These are phyloP conservation scores for Ardeotis arabs DNA, from an alignment of 2,113 vertebrate genomes.

Conservation along the genomic window DNA sequence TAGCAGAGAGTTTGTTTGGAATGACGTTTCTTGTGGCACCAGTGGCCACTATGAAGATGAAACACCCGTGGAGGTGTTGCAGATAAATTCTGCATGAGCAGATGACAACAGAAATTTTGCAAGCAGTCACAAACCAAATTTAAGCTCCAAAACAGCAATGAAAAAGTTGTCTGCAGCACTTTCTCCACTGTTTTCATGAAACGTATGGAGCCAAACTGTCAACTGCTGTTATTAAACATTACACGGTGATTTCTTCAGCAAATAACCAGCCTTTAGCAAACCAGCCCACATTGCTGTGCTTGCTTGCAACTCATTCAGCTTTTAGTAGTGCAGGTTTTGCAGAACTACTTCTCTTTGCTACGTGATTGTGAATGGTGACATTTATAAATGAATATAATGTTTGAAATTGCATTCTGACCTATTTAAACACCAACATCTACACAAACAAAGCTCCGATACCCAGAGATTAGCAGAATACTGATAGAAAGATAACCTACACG, in stretches of 20 bases:
- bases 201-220: neutral
- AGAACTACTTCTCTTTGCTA: neutral
- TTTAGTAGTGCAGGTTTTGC: neutral
- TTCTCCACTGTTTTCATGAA: neutral
- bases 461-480: neutral
- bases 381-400: neutral
- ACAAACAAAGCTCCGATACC: constrained; percentile 18
- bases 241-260: neutral
- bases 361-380: neutral
- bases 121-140: neutral
- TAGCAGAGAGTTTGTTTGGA: constrained; percentile 70
- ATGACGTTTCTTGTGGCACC: constrained; percentile 65
- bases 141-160: neutral
- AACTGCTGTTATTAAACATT: neutral
- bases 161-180: neutral
- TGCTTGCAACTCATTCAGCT: neutral
- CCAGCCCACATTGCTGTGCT: neutral
- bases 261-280: neutral
- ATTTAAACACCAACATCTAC: neutral
- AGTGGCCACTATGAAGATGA: constrained; percentile 45
- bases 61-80: constrained; percentile 36
- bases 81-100: constrained; percentile 47
- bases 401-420: neutral
- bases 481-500: neutral
- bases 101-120: constrained; percentile 44